These are phyloP conservation scores for Linnaemya tessellans DNA, from an alignment of 2,888 invertebrate species.

Conservation along the genomic window DNA sequence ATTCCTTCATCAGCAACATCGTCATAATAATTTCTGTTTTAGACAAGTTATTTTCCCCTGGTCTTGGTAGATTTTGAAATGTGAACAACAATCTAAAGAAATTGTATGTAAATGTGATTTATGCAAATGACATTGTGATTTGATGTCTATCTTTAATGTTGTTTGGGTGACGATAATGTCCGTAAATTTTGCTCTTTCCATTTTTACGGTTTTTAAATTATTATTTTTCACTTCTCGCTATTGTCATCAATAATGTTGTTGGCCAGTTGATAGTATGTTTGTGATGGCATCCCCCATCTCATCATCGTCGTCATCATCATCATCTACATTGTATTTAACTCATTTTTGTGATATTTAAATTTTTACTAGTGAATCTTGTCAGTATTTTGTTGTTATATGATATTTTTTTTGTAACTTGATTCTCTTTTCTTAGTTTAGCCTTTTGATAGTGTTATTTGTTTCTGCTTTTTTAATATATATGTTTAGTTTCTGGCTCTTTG, in stretches of 20 bases:
- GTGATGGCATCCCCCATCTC: slow-evolving; percentile 37
- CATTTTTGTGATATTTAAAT: slow-evolving; percentile 57
- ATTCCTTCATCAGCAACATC: slow-evolving; percentile 30
- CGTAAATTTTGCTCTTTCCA: not conserved
- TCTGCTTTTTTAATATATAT: slow-evolving; percentile 43
- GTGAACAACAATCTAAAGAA: slow-evolving; percentile 39
- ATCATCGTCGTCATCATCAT: slow-evolving; percentile 11
- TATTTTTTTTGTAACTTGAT: slow-evolving; percentile 3
- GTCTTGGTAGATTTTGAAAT: slow-evolving; percentile 10
- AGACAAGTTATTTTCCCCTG: slow-evolving; percentile 4
- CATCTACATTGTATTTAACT: slow-evolving; percentile 20
- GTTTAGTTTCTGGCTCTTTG: slow-evolving; percentile 79
- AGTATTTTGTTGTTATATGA: slow-evolving; percentile 27
- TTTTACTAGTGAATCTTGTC: slow-evolving; percentile 20
- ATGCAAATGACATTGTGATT: slow-evolving; percentile 72
- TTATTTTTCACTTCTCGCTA: not conserved
- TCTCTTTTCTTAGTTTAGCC: slow-evolving; percentile 13
- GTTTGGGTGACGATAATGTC: slow-evolving; percentile 32
- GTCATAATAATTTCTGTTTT: slow-evolving; percentile 41
- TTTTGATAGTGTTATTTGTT: slow-evolving; percentile 65
- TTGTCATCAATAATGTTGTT: slow-evolving; percentile 37
- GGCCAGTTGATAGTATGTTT: slow-evolving; percentile 12
- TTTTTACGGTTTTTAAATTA: slow-evolving; percentile 21
- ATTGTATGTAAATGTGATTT: slow-evolving; percentile 71
- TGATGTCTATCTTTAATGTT: slow-evolving; percentile 64